phyloP scores from a whole-genome alignment of 2,797 vertebrate genomes.

The Nannoperca australis region DNA sequence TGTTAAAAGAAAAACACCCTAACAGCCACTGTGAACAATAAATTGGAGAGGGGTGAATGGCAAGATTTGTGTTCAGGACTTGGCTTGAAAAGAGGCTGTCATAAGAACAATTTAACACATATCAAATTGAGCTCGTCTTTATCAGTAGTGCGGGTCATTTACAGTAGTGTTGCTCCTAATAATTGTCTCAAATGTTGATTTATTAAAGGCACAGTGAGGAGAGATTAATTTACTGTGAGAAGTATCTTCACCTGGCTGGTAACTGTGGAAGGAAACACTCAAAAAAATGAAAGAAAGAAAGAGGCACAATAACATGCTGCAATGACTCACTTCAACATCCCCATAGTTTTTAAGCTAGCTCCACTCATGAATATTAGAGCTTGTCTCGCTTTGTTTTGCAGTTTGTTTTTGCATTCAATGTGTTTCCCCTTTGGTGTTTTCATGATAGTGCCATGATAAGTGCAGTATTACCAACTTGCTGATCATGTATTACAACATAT shows the following conservation, averaged over 20 bases:
- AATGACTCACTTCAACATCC: neutral
- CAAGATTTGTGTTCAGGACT: constrained; percentile 29
- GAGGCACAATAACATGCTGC: neutral
- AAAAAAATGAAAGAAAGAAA: neutral
- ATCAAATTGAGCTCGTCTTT: constrained; percentile 18
- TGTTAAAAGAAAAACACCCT: neutral
- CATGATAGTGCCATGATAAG: neutral
- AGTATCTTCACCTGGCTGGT: constrained; percentile 13
- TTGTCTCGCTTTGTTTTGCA: neutral
- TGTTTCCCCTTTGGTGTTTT: too few relatives aligned
- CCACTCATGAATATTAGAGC: neutral
- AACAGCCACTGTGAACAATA: constrained; percentile 22
- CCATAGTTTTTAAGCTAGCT: neutral
- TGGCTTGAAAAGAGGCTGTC: constrained; percentile 26
- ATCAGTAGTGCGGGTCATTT: constrained; percentile 13
- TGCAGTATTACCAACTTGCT: neutral
- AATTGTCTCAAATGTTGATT: constrained; percentile 21
- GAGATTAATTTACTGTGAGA: constrained; percentile 14
- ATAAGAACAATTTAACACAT: constrained; percentile 28
- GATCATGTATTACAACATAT: neutral
- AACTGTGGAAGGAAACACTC: constrained; percentile 17
- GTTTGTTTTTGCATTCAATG: neutral
- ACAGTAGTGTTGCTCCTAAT: constrained; percentile 1
- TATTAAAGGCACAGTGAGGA: constrained; percentile 1
- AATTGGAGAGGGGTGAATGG: constrained; percentile 30